Evolutionary conservation across 30 jellyfish, hydroid and myxozoan genomes (phyloP).

Genomic region (Chrysaora quinquecirrha): DNA sequence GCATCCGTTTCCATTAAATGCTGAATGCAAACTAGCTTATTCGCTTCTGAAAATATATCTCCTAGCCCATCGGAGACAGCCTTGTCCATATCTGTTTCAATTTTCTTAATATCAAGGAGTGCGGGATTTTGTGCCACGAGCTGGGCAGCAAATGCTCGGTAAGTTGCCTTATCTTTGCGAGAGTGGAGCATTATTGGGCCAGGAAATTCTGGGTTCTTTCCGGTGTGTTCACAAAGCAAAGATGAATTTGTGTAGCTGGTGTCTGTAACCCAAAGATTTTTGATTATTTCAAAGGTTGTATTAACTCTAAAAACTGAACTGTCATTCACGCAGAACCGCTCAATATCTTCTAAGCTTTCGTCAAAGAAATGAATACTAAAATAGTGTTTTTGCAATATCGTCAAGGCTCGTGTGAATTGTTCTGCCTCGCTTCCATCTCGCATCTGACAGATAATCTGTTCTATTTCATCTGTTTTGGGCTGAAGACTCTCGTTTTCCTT

Average conservation of each 20-base stretch:
- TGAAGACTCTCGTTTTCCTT: background rate
- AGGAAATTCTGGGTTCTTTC: constrained; percentile 50
- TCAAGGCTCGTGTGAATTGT: background rate
- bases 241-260: constrained; percentile 36
- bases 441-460: background rate
- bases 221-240: background rate
- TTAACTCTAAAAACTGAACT: constrained; percentile 21
- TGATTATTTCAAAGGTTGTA: constrained; percentile 47
- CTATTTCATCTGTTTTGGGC: background rate
- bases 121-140: constrained; percentile 22
- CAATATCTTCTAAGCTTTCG: constrained; percentile 19
- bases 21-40: constrained; percentile 27
- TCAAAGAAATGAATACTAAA: background rate
- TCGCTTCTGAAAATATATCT: constrained; percentile 21
- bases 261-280: constrained; percentile 37
- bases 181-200: constrained; percentile 44
- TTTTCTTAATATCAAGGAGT: constrained; percentile 1
- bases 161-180: constrained; percentile 12
- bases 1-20: constrained; percentile 42
- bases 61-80: constrained; percentile 17
- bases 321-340: constrained; percentile 47
- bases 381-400: constrained; percentile 15
- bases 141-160: constrained; percentile 44
- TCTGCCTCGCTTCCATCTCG: background rate
- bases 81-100: constrained; percentile 17